Conservation (phyloP, 2,888 invertebrate species). For the Strigamia transsilvanica region DNA sequence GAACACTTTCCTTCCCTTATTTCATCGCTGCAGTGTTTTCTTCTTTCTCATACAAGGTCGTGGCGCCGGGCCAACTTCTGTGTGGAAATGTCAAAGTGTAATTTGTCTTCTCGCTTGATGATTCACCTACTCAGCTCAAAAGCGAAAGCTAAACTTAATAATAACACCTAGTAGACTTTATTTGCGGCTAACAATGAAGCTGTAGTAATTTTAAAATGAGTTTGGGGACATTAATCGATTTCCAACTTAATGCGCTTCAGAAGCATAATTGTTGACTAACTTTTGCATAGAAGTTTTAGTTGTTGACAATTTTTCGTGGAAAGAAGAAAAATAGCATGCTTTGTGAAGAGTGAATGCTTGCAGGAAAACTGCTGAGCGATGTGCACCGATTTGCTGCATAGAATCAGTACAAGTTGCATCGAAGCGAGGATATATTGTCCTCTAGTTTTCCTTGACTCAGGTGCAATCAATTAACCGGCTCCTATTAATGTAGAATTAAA, state of each 20-base stretch:
- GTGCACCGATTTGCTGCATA: not conserved
- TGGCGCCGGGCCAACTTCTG: constrained; percentile 27
- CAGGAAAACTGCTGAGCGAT: not conserved
- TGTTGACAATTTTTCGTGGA: constrained; percentile 1
- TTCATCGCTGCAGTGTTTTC: not conserved
- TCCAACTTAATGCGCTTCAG: not conserved
- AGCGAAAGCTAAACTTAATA: not conserved
- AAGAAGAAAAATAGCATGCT: not conserved
- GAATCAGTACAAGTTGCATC: not conserved
- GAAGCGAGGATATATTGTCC: constrained; percentile 28
- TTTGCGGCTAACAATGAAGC: not conserved
- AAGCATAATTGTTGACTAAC: constrained; percentile 27
- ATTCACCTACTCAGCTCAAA: not conserved
- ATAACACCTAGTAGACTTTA: not conserved
- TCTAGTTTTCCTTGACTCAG: constrained; percentile 1
- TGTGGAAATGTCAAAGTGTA: constrained; percentile 45
- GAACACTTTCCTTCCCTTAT: not conserved
- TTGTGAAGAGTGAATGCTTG: not conserved
- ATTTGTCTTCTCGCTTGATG: constrained; percentile 37
- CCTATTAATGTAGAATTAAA: constrained; percentile 15
- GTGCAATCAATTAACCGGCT: constrained; percentile 22
- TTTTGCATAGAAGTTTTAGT: not conserved
- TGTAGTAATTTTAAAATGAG: not conserved
- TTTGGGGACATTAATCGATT: constrained; percentile 1
- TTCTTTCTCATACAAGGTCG: constrained; percentile 26